A percentile compares a stretch with the other conserved stretches of the same genome.
Evolutionary conservation across 2,797 vertebrate genomes (phyloP).

Genomic region (Prionace glauca): DNA sequence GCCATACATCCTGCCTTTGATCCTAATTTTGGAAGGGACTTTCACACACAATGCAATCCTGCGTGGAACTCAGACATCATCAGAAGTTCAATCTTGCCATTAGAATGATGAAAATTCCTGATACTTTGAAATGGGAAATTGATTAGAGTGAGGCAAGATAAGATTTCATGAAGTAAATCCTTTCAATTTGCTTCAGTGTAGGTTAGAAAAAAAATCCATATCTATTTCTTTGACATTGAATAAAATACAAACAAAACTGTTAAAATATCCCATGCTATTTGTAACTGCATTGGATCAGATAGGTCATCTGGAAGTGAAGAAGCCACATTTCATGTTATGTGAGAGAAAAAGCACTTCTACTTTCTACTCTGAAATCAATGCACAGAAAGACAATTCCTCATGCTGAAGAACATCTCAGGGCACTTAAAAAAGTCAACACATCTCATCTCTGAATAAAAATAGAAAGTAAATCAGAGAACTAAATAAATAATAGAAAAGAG

Average conservation of each 20-base stretch:
- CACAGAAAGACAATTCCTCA: neutral
- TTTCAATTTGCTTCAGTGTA: neutral
- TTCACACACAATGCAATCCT: neutral
- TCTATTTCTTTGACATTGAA: neutral
- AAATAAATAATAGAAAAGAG: neutral
- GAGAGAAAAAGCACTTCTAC: neutral
- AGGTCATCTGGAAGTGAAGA: neutral
- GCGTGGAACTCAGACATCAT: neutral
- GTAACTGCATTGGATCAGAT: neutral
- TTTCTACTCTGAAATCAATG: neutral
- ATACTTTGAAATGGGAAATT: neutral
- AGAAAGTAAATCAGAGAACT: neutral
- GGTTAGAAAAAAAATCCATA: neutral
- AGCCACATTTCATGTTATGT: neutral
- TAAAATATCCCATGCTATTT: neutral
- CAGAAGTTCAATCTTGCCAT: neutral
- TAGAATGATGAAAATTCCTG: neutral
- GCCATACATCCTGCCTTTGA: neutral
- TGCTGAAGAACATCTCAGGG: neutral
- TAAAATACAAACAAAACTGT: neutral
- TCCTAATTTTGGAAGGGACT: neutral
- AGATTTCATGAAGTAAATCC: neutral
- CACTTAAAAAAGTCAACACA: neutral
- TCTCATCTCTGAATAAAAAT: slow-evolving; percentile 12
- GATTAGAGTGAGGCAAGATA: neutral